Conservation (phyloP, 1,140 invertebrate species). For the Nasonia longicornis region DNA sequence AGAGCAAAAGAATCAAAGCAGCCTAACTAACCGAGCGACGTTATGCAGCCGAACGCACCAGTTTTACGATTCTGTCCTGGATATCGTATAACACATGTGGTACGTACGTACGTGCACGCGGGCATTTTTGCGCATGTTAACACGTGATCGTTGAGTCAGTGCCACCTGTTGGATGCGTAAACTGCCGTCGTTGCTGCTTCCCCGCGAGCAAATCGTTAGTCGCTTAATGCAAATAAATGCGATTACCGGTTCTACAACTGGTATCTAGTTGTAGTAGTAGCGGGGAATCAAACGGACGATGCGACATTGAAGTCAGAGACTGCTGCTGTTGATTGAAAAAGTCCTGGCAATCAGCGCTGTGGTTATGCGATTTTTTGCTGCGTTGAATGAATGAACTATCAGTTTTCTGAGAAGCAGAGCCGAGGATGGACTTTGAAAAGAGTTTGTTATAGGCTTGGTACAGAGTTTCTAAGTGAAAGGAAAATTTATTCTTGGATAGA, state of each 20-base stretch:
- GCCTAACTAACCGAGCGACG: background rate
- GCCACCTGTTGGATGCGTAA: conserved; percentile 31
- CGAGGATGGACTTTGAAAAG: no score
- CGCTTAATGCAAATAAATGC: conserved; percentile 9
- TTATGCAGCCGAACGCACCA: background rate
- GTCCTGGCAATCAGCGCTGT: background rate
- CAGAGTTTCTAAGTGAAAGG: no score
- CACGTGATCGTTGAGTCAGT: background rate
- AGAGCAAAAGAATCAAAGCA: background rate
- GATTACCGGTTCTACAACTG: conserved; percentile 29
- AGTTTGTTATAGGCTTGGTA: no score
- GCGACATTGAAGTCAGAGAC: background rate
- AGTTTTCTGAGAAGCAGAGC: background rate
- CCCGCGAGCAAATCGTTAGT: background rate
- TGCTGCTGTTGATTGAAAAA: conserved; percentile 3
- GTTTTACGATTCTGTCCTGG: conserved; percentile 23
- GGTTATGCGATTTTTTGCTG: background rate
- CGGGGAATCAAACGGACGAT: background rate
- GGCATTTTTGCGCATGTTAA: background rate
- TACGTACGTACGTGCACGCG: background rate
- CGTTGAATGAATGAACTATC: background rate
- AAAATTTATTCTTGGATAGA: no score
- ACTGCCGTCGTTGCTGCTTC: background rate
- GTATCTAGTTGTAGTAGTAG: no score
- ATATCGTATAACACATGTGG: background rate